phyloP scores from a whole-genome alignment of 2,113 vertebrate genomes.

The Strix uralensis region DNA sequence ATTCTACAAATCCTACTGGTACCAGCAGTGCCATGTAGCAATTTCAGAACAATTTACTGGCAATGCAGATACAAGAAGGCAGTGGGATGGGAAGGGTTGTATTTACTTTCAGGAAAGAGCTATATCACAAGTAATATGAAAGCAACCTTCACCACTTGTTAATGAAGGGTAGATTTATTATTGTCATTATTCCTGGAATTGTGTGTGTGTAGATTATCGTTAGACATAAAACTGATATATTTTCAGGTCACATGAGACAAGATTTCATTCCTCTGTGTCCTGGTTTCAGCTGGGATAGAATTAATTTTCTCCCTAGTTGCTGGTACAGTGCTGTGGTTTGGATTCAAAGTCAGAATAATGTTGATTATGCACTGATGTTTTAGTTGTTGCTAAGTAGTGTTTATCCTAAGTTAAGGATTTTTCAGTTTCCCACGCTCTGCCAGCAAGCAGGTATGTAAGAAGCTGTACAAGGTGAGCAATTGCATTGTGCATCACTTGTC shows the following conservation, averaged over 20 bases:
- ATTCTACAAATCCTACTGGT: background rate
- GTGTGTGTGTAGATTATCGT: background rate
- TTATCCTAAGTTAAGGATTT: too few species aligned
- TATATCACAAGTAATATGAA: background rate
- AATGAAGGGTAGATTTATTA: background rate
- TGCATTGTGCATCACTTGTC: too few species aligned
- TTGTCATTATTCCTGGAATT: slow-evolving; percentile 1
- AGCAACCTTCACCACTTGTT: background rate
- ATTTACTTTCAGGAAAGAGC: background rate
- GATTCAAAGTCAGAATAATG: too few species aligned
- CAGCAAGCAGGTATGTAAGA: too few species aligned
- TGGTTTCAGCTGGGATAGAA: too few species aligned
- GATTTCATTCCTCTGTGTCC: background rate
- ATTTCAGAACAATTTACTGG: slow-evolving; percentile 14
- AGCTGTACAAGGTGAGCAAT: too few species aligned
- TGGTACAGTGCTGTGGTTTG: too few species aligned
- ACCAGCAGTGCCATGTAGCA: background rate
- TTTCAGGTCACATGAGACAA: background rate
- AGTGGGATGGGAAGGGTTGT: background rate
- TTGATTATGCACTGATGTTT: too few species aligned
- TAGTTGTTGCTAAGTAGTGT: too few species aligned
- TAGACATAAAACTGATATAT: background rate
- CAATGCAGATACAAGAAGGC: background rate
- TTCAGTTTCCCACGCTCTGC: too few species aligned
- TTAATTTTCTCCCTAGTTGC: too few species aligned